phyloP scores from a whole-genome alignment of 2,888 invertebrate genomes.

The Arge pagana region DNA sequence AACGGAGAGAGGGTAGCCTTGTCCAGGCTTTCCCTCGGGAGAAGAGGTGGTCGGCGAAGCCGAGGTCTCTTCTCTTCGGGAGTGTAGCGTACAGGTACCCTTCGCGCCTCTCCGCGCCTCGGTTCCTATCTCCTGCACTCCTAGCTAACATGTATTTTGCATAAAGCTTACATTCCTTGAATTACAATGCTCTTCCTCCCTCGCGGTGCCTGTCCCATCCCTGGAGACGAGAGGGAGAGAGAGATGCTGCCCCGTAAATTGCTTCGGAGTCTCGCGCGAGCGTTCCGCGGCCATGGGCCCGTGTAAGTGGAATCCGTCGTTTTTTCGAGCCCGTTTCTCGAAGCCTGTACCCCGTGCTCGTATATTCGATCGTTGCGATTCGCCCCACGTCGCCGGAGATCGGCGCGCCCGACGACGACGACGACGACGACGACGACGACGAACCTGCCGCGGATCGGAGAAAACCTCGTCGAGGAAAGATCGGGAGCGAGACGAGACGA shows the following conservation, averaged over 20 bases:
- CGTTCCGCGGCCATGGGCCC: neutral
- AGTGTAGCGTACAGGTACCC: no score
- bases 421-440: no score
- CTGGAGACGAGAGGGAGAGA: conserved; percentile 36
- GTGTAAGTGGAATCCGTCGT: conserved; percentile 9
- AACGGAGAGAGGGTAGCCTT: conserved; percentile 34
- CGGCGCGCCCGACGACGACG: no score
- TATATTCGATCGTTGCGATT: no score
- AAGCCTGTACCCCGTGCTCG: neutral
- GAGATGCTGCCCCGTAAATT: conserved; percentile 54
- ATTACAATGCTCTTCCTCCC: conserved; percentile 53
- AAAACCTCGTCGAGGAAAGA: neutral
- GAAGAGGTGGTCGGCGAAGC: conserved; percentile 28
- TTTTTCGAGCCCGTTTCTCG: conserved; percentile 1
- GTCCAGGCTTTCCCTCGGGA: conserved; percentile 34
- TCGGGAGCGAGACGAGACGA: conserved; percentile 4
- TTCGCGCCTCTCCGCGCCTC: no score
- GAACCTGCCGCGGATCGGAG: no score
- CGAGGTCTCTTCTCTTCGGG: no score
- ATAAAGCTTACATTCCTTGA: conserved; percentile 58
- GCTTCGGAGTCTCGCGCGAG: conserved; percentile 39
- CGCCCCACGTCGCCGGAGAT: no score
- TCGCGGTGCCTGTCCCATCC: conserved; percentile 39
- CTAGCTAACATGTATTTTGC: conserved; percentile 58
- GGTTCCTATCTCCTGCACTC: conserved; percentile 55